Evolutionary conservation across 2,113 vertebrate species (phyloP).

Genomic region (Callipepla squamata): DNA sequence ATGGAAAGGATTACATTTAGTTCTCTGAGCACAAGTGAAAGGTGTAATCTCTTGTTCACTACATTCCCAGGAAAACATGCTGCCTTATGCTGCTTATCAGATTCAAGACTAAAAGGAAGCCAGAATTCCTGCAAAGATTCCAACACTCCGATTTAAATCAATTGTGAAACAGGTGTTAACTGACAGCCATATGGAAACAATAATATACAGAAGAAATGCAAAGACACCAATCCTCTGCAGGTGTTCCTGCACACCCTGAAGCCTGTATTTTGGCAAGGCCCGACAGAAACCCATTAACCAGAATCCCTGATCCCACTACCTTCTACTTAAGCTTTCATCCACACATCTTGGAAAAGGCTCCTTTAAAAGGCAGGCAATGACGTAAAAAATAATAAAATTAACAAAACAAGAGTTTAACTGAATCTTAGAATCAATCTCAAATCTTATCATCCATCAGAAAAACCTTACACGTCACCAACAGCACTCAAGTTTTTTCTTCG

Average conservation of each 20-base stretch:
- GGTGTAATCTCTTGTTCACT: neutral
- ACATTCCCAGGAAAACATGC: neutral
- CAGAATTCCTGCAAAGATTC: neutral
- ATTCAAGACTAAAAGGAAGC: neutral
- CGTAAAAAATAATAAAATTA: rapidly evolving
- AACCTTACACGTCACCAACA: neutral
- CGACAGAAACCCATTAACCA: rapidly evolving
- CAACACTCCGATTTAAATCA: neutral
- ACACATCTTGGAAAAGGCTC: neutral
- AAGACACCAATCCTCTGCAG: neutral
- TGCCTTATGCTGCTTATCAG: neutral
- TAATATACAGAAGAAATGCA: neutral
- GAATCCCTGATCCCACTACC: neutral
- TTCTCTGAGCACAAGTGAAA: neutral
- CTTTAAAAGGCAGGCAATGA: neutral
- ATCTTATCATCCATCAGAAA: neutral
- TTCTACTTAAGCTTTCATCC: neutral
- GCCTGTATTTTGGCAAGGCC: neutral
- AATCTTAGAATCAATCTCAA: neutral
- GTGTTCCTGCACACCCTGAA: neutral
- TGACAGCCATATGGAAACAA: neutral
- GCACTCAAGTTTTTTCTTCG: neutral
- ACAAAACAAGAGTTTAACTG: neutral
- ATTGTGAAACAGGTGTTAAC: neutral
- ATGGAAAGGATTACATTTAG: neutral